Evolutionary conservation across 2,113 vertebrate species (phyloP).

Genomic region (Channa maculata): DNA sequence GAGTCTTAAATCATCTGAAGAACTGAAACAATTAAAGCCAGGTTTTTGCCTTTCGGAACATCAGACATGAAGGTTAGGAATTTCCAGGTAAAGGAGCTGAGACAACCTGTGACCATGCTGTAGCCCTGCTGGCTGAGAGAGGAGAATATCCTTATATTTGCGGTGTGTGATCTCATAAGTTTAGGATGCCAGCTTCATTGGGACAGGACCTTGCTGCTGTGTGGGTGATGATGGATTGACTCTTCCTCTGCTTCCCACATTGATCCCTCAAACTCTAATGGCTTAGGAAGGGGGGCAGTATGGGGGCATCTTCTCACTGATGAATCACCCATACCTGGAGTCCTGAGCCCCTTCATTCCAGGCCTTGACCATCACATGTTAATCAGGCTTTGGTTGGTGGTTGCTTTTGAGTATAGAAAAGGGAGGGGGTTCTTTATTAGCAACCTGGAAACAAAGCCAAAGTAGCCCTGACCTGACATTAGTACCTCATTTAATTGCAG

Average conservation of each 20-base stretch:
- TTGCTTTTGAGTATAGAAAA: slow-evolving; percentile 72
- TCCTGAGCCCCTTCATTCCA: slow-evolving; percentile 50
- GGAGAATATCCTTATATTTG: slow-evolving; percentile 45
- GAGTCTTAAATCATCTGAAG: too few relatives aligned
- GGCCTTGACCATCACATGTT: slow-evolving; percentile 75
- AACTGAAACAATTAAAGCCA: too few relatives aligned
- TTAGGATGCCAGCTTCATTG: slow-evolving; percentile 69
- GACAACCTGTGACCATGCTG: too few relatives aligned
- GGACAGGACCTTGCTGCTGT: slow-evolving; percentile 38
- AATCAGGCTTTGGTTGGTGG: slow-evolving; percentile 75
- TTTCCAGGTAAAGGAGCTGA: slow-evolving; percentile 13
- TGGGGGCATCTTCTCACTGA: slow-evolving; percentile 64
- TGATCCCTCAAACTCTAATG: slow-evolving; percentile 75
- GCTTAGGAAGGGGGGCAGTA: slow-evolving; percentile 64
- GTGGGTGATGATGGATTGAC: slow-evolving; percentile 73
- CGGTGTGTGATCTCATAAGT: slow-evolving; percentile 52
- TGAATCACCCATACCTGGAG: slow-evolving; percentile 58
- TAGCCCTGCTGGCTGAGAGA: too few relatives aligned
- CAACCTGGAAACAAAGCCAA: slow-evolving; percentile 80
- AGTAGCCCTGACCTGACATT: slow-evolving; percentile 82
- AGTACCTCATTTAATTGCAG: slow-evolving; percentile 87
- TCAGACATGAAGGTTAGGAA: too few relatives aligned
- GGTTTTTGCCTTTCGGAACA: too few relatives aligned
- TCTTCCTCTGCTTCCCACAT: slow-evolving; percentile 39
- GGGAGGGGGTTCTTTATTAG: neutral